Conservation (phyloP, 2,797 vertebrate genomes). For the Prionace glauca region DNA sequence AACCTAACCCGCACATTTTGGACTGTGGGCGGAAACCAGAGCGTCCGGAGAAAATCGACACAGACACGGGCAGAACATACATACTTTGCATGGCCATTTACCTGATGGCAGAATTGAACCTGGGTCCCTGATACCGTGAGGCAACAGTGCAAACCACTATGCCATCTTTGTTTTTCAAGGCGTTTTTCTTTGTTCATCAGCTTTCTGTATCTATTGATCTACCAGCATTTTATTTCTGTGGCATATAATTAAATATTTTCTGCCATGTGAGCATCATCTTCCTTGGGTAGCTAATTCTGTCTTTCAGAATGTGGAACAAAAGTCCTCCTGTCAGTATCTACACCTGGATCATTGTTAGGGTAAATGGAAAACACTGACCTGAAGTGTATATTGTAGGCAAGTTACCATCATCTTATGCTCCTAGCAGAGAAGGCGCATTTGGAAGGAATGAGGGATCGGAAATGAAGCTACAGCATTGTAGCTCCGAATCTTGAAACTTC, state of each 20-base stretch:
- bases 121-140: no score
- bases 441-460: background rate
- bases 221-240: background rate
- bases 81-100: no score
- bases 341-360: background rate
- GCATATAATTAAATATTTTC: background rate
- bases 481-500: background rate
- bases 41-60: no score
- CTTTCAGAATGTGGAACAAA: background rate
- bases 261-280: background rate
- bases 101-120: no score
- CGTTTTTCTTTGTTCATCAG: background rate
- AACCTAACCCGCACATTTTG: no score
- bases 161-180: background rate
- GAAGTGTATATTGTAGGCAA: background rate
- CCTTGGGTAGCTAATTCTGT: background rate
- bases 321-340: background rate
- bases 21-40: no score
- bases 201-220: background rate
- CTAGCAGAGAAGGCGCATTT: background rate
- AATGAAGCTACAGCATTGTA: background rate
- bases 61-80: no score
- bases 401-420: background rate
- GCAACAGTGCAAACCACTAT: no score
- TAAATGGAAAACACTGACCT: background rate